Percentiles rank a stretch among this genome's conserved stretches.
Evolutionary conservation across 2,888 invertebrate genomes (phyloP).

Genomic region (Drosophila mimetica): DNA sequence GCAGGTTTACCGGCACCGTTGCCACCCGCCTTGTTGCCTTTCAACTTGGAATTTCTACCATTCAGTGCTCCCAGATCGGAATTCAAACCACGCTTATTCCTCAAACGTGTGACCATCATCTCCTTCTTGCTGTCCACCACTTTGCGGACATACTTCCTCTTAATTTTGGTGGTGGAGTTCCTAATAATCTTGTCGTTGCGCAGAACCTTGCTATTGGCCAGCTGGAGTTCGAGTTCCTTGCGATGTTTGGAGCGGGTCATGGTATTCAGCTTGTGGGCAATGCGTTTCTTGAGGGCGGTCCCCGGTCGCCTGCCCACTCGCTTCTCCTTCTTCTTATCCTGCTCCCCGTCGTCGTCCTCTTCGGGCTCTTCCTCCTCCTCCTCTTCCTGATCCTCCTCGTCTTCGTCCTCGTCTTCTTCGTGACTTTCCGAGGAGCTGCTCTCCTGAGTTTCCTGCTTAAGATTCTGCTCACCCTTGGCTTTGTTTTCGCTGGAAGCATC

Average conservation of each 20-base stretch:
- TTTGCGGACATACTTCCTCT: conserved; percentile 80
- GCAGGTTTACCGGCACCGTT: not conserved
- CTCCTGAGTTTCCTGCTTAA: conserved; percentile 3
- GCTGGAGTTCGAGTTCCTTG: conserved; percentile 81
- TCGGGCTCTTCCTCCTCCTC: conserved; percentile 29
- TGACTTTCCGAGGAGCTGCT: conserved; percentile 34
- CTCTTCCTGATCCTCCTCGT: conserved; percentile 19
- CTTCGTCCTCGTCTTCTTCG: conserved; percentile 25
- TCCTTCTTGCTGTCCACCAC: conserved; percentile 67
- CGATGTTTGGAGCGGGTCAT: conserved; percentile 84
- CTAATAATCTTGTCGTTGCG: conserved; percentile 83
- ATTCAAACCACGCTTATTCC: conserved; percentile 62
- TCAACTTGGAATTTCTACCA: conserved; percentile 56
- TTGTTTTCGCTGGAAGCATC: conserved; percentile 1
- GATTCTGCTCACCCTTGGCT: conserved; percentile 21
- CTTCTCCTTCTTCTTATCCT: conserved; percentile 10
- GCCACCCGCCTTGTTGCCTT: conserved; percentile 19
- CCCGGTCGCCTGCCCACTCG: conserved; percentile 22
- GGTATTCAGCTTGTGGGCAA: conserved; percentile 76
- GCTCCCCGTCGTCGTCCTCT: conserved; percentile 5
- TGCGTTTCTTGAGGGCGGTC: conserved; percentile 38
- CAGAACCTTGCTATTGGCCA: conserved; percentile 83
- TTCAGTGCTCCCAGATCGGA: conserved; percentile 71
- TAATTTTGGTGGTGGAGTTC: conserved; percentile 80
- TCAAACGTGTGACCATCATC: conserved; percentile 71